Conservation (phyloP, 2,113 vertebrate genomes). For the Hypomesus transpacificus region DNA sequence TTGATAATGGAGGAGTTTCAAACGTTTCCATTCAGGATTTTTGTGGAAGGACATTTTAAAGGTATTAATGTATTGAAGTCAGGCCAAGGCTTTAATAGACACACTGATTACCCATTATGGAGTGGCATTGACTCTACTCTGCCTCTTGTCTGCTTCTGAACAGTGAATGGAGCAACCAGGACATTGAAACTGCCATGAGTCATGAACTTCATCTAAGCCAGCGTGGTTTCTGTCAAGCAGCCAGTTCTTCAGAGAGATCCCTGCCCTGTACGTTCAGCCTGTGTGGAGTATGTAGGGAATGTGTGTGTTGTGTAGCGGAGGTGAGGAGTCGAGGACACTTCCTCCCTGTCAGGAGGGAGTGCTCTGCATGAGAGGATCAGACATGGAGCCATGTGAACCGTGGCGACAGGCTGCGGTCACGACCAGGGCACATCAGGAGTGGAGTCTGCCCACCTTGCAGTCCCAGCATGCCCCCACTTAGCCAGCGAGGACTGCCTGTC, state of each 20-base stretch:
- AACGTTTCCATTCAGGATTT: slow-evolving; percentile 59
- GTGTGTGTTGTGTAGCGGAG: background rate
- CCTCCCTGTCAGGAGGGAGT: slow-evolving; percentile 24
- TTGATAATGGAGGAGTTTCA: slow-evolving; percentile 63
- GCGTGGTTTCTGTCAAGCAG: no score
- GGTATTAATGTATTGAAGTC: slow-evolving; percentile 50
- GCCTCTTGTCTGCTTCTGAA: background rate
- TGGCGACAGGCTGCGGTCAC: slow-evolving; percentile 51
- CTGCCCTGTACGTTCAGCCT: no score
- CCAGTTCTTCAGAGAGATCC: no score
- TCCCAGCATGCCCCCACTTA: slow-evolving; percentile 34
- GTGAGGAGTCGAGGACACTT: slow-evolving; percentile 34
- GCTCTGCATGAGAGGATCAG: slow-evolving; percentile 25
- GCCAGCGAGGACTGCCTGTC: slow-evolving; percentile 24
- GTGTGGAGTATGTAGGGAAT: background rate
- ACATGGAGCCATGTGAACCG: slow-evolving; percentile 31
- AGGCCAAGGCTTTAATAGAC: background rate
- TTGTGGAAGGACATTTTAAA: slow-evolving; percentile 41
- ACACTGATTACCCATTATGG: no score
- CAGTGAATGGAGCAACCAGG: slow-evolving; percentile 2
- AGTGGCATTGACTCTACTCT: no score
- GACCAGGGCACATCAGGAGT: slow-evolving; percentile 40
- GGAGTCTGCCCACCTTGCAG: slow-evolving; percentile 19
- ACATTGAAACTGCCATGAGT: background rate
- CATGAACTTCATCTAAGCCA: background rate